Conservation (phyloP, 2,888 invertebrate species). For the Hartigia nigra region DNA sequence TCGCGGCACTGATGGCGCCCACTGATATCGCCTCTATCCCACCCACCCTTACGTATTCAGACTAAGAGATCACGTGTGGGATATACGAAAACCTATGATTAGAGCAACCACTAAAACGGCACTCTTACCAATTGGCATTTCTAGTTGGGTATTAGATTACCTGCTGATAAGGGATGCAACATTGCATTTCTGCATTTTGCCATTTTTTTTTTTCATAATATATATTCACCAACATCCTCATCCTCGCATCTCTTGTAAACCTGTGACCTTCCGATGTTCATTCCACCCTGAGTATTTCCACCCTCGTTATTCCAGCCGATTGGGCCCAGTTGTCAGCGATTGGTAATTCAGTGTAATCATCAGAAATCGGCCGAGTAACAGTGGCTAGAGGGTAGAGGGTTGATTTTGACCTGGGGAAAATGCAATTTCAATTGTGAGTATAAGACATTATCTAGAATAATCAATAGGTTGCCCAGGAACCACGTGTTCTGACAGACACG, state of each 20-base stretch:
- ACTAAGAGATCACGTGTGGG: constrained; percentile 27
- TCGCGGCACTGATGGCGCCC: constrained; percentile 46
- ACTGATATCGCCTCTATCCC: constrained; percentile 26
- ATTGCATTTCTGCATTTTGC: background rate
- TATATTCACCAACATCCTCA: background rate
- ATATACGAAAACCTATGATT: background rate
- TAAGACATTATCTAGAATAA: background rate
- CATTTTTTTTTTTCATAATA: background rate
- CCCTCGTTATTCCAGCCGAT: constrained; percentile 45
- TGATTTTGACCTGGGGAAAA: background rate
- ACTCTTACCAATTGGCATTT: background rate
- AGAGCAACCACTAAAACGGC: background rate
- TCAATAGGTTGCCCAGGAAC: background rate
- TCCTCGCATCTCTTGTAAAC: background rate
- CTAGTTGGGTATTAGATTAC: background rate
- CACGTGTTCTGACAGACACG: background rate
- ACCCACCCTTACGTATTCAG: constrained; percentile 20
- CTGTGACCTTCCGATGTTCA: background rate
- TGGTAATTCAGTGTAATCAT: constrained; percentile 42
- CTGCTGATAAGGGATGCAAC: background rate
- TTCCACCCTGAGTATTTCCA: background rate
- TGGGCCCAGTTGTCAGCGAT: constrained; percentile 49
- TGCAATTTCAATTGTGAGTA: background rate
- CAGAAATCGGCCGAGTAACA: constrained; percentile 19
- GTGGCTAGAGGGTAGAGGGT: background rate